Evolutionary conservation across 2,888 invertebrate species (phyloP).

Genomic region (Hetaerina titia): DNA sequence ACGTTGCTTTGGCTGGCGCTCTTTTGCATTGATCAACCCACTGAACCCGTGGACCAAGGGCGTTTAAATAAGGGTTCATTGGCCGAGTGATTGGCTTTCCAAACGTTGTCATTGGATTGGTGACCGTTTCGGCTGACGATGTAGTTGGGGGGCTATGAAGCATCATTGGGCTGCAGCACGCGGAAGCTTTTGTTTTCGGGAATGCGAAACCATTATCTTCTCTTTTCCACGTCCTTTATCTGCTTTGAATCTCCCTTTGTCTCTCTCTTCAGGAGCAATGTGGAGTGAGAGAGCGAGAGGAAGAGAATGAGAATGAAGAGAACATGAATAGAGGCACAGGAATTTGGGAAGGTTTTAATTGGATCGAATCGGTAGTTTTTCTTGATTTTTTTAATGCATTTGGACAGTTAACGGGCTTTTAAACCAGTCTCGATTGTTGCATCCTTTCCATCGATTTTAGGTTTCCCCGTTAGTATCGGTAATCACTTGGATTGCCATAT

Average conservation of each 20-base stretch:
- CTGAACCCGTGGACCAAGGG: not conserved
- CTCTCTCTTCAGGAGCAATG: not conserved
- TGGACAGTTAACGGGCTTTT: slow-evolving; percentile 27
- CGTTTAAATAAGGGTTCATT: slow-evolving; percentile 54
- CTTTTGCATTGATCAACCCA: not conserved
- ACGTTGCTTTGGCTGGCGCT: not conserved
- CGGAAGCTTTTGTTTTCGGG: slow-evolving; percentile 58
- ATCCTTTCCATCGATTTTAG: not conserved
- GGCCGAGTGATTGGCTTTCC: slow-evolving; percentile 63
- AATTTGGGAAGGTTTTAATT: slow-evolving; percentile 23
- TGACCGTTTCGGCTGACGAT: slow-evolving; percentile 36
- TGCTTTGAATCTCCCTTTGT: slow-evolving; percentile 4
- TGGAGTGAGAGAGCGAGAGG: not conserved
- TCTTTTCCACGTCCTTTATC: not conserved
- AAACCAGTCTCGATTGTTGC: slow-evolving; percentile 39
- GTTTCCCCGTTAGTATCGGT: slow-evolving; percentile 15
- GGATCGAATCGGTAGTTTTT: slow-evolving; percentile 36
- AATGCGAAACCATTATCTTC: slow-evolving; percentile 27
- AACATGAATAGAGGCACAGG: not conserved
- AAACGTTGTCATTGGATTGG: slow-evolving; percentile 62
- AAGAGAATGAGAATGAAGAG: not conserved
- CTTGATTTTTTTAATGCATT: not conserved
- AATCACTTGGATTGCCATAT: slow-evolving; percentile 30
- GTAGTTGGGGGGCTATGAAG: slow-evolving; percentile 1
- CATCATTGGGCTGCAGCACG: not conserved